Evolutionary conservation across 2,113 vertebrate species (phyloP).

Genomic region (Thalassoma bifasciatum): DNA sequence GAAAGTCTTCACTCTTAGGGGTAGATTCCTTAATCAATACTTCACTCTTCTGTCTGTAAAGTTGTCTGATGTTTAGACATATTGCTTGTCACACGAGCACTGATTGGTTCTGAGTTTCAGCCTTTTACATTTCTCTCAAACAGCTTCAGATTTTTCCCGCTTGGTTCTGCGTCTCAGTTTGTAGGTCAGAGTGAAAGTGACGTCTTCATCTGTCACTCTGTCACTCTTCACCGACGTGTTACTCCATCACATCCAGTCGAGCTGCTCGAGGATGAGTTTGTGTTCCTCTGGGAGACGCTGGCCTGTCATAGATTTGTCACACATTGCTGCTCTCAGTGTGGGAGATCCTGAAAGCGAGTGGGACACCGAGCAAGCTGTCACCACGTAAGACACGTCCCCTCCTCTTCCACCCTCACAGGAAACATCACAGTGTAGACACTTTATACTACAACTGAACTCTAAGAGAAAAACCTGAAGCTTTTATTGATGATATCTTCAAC

Average conservation of each 20-base stretch:
- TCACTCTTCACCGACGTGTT: neutral
- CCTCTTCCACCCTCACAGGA: neutral
- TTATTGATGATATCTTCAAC: too few species aligned
- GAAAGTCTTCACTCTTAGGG: too few species aligned
- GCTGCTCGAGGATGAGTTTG: neutral
- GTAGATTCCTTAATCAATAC: too few species aligned
- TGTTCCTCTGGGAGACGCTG: neutral
- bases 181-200: slow-evolving; percentile 4
- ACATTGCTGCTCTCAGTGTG: neutral
- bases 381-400: neutral
- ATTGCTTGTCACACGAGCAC: too few species aligned
- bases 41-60: too few species aligned
- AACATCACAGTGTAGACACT: too few species aligned
- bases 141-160: too few species aligned
- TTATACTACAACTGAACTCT: too few species aligned
- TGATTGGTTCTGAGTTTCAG: neutral
- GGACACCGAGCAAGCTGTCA: slow-evolving; percentile 25
- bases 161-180: neutral
- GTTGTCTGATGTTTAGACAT: too few species aligned
- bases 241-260: neutral
- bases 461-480: too few species aligned
- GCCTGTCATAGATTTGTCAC: slow-evolving; percentile 43
- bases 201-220: slow-evolving; percentile 2
- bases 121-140: too few species aligned
- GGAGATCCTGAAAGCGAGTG: slow-evolving; percentile 43